phyloP scores from a whole-genome alignment of 2,113 vertebrate genomes.

The Strix uralensis region DNA sequence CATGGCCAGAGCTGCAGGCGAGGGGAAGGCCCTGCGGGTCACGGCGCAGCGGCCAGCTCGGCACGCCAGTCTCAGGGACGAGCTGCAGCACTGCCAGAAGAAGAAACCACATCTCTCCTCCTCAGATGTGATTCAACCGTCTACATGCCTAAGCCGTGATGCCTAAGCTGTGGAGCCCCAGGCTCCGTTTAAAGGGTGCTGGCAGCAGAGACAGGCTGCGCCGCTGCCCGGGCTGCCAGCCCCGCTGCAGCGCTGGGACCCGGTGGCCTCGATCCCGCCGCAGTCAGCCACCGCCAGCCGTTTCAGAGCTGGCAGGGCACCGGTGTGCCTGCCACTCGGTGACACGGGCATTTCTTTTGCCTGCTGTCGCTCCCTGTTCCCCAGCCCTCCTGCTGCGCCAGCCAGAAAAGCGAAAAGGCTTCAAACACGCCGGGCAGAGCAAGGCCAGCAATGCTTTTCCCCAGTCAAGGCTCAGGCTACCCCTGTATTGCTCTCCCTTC shows the following conservation, averaged over 20 bases:
- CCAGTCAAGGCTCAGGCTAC: not conserved
- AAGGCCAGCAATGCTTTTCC: not conserved
- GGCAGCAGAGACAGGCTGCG: not conserved
- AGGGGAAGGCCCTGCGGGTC: not conserved
- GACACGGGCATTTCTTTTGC: rapidly evolving
- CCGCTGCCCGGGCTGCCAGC: not conserved
- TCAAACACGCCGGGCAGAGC: rapidly evolving
- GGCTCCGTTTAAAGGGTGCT: not conserved
- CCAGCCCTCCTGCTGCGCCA: not conserved
- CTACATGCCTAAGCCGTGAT: rapidly evolving
- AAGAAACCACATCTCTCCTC: not conserved
- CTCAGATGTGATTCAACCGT: not conserved
- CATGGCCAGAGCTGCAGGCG: not conserved
- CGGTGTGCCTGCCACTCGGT: rapidly evolving
- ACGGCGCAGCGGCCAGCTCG: rapidly evolving
- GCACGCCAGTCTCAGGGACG: rapidly evolving
- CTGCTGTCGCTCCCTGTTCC: not conserved
- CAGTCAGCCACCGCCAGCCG: rapidly evolving
- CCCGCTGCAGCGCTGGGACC: rapidly evolving
- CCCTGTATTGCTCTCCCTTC: not conserved
- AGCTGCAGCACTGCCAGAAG: not conserved
- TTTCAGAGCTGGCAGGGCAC: not conserved
- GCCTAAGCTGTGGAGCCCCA: not conserved
- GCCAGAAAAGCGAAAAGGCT: not conserved
- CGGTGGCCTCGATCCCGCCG: rapidly evolving